A percentile compares a stretch with the other conserved stretches of the same genome.
Evolutionary conservation across 1,140 invertebrate species (phyloP).

Genomic region (Trachymyrmex cornetzi): DNA sequence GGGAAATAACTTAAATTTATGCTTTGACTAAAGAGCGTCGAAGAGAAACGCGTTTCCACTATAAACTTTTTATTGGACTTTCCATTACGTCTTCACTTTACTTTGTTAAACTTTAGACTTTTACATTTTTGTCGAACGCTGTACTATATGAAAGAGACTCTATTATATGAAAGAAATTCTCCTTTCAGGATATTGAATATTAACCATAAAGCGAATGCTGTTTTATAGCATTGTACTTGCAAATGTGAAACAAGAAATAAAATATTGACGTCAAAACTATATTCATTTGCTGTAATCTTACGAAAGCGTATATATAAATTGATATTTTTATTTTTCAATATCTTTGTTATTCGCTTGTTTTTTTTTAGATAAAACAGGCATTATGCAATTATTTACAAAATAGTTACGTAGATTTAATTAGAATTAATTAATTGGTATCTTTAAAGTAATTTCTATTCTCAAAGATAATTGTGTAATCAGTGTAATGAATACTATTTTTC

Average conservation of each 20-base stretch:
- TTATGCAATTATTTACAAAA: neutral
- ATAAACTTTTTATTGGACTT: constrained; percentile 63
- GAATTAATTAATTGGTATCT: neutral
- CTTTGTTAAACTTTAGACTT: constrained; percentile 61
- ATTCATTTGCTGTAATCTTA: neutral
- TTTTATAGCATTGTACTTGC: neutral
- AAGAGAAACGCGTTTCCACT: constrained; percentile 44
- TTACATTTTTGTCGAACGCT: constrained; percentile 49
- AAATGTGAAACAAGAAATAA: neutral
- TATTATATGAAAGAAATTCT: constrained; percentile 28
- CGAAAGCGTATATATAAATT: neutral
- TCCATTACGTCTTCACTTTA: constrained; percentile 63
- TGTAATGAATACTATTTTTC: neutral
- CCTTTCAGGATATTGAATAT: constrained; percentile 17
- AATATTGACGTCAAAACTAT: neutral
- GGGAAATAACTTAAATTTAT: constrained; percentile 61
- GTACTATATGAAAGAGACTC: constrained; percentile 34
- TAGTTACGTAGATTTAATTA: neutral
- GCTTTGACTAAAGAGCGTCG: constrained; percentile 34
- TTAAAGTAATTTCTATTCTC: neutral
- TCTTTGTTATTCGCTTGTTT: neutral
- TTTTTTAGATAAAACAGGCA: neutral
- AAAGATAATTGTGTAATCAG: neutral
- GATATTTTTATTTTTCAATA: neutral
- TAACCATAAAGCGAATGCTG: neutral